Evolutionary conservation across 2,888 invertebrate genomes (phyloP).

Genomic region (Sepiola atlantica): DNA sequence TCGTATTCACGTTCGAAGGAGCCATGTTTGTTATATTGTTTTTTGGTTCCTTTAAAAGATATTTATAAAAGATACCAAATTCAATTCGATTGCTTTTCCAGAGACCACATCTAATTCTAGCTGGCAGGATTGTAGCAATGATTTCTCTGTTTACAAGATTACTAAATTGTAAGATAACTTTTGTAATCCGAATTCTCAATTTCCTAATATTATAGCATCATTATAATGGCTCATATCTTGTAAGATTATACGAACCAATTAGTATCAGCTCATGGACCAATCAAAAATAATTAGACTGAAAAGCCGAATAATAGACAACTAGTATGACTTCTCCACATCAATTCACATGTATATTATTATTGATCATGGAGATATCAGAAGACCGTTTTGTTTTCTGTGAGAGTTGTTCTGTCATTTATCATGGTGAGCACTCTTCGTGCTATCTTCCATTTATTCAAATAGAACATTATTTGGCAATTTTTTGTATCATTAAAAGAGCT

Average conservation of each 20-base stretch:
- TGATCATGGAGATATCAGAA: not conserved
- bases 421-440: not conserved
- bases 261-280: not conserved
- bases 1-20: not conserved
- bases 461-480: not conserved
- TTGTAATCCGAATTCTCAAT: not conserved
- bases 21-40: not conserved
- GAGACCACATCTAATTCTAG: not conserved
- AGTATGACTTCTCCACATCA: not conserved
- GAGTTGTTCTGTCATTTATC: not conserved
- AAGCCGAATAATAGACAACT: not conserved
- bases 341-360: not conserved
- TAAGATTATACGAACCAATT: not conserved
- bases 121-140: not conserved
- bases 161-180: not conserved
- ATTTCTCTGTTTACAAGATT: not conserved
- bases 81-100: not conserved
- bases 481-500: not conserved
- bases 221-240: not conserved
- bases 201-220: not conserved
- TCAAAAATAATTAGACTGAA: not conserved
- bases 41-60: not conserved
- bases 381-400: not conserved
- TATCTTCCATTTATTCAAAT: not conserved
- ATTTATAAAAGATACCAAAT: not conserved